These are phyloP conservation scores for Grus americana DNA, from an alignment of 2,113 vertebrate genomes.

Conservation along the genomic window DNA sequence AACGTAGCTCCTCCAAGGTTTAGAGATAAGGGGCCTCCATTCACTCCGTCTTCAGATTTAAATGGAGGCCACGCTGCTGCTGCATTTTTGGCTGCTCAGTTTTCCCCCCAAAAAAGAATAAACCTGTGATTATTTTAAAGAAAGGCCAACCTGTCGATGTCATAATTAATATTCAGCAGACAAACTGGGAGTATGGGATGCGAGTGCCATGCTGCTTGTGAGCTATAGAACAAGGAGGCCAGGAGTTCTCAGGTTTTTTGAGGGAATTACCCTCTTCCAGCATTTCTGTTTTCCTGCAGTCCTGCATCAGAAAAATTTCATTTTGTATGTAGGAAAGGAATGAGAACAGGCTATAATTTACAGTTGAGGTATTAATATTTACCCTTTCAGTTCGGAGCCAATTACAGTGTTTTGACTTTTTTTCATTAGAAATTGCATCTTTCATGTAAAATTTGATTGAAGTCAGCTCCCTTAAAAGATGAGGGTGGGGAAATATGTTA, in stretches of 20 bases:
- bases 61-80: not conserved
- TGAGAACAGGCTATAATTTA: not conserved
- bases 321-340: not conserved
- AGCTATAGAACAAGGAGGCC: not conserved
- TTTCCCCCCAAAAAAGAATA: not conserved
- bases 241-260: not conserved
- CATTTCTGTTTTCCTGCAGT: not conserved
- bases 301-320: not conserved
- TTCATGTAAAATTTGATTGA: constrained; percentile 32
- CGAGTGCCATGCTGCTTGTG: not conserved
- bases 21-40: not conserved
- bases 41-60: not conserved
- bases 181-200: not conserved
- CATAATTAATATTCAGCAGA: not conserved
- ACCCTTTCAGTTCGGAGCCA: not conserved
- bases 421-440: not conserved
- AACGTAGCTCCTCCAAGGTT: not conserved
- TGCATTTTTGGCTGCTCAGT: not conserved
- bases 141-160: not conserved
- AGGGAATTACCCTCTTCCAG: not conserved
- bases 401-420: not conserved
- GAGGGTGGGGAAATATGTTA: not conserved
- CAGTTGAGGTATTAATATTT: not conserved
- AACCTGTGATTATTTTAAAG: not conserved
- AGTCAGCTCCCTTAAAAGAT: not conserved